phyloP scores from a whole-genome alignment of 2,888 invertebrate genomes.

The Notodonta ziczac region DNA sequence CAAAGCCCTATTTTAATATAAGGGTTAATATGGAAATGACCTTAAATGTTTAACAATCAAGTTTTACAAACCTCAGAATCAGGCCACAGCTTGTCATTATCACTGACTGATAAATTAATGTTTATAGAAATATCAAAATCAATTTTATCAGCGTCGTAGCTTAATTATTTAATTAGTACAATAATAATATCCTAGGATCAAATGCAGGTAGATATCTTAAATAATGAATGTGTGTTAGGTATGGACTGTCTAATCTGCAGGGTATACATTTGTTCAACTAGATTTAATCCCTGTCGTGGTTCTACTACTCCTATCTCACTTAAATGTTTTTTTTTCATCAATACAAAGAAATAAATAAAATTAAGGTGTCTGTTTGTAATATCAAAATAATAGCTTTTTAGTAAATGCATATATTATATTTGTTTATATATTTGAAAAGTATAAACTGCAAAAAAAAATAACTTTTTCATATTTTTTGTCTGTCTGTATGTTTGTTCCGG shows the following conservation, averaged over 20 bases:
- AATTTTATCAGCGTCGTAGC: constrained; percentile 23
- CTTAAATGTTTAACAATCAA: too few relatives aligned
- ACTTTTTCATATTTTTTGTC: too few relatives aligned
- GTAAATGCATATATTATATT: too few relatives aligned
- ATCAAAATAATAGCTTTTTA: too few relatives aligned
- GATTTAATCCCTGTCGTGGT: constrained; percentile 30
- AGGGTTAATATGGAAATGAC: too few relatives aligned
- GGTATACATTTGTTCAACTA: constrained; percentile 42
- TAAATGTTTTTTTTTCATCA: constrained; percentile 16
- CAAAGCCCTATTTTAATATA: not conserved
- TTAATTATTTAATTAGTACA: constrained; percentile 43
- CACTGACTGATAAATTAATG: constrained; percentile 5
- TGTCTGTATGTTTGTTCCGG: too few relatives aligned
- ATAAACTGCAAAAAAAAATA: too few relatives aligned
- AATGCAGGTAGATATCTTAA: constrained; percentile 4
- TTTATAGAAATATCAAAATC: constrained; percentile 4
- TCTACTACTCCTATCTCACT: constrained; percentile 20
- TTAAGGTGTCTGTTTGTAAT: too few relatives aligned
- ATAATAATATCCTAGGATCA: not conserved
- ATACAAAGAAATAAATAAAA: too few relatives aligned
- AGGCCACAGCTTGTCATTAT: not conserved
- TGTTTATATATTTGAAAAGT: too few relatives aligned
- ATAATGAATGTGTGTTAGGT: constrained; percentile 18
- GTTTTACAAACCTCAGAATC: not conserved
- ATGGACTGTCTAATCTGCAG: constrained; percentile 51